A percentile compares a stretch with the other conserved stretches of the same genome.
Evolutionary conservation across 2,888 invertebrate species (phyloP).

Genomic region (Prenolepis imparis): DNA sequence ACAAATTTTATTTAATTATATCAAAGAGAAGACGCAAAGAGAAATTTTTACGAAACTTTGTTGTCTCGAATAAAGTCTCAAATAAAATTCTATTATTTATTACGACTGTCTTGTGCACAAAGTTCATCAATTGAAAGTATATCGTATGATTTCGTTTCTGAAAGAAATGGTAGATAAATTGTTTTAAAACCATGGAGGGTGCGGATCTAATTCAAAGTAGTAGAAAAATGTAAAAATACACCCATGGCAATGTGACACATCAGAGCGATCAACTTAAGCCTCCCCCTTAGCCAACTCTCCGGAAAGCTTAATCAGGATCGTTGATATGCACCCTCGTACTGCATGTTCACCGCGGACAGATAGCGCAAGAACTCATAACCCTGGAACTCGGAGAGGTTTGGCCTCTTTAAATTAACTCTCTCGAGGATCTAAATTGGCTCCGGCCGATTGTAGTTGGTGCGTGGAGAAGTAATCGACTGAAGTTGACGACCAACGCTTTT

Average conservation of each 20-base stretch:
- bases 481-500: slow-evolving; percentile 30
- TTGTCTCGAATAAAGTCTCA: neutral
- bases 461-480: slow-evolving; percentile 60
- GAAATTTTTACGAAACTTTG: neutral
- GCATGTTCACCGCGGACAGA: slow-evolving; percentile 64
- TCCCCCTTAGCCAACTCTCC: slow-evolving; percentile 67
- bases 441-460: slow-evolving; percentile 24
- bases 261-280: slow-evolving; percentile 38
- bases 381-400: slow-evolving; percentile 55
- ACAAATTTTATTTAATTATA: neutral
- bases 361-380: slow-evolving; percentile 70
- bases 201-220: slow-evolving; percentile 65
- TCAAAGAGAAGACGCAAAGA: neutral
- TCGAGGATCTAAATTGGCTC: slow-evolving; percentile 57
- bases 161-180: neutral
- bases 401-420: slow-evolving; percentile 73
- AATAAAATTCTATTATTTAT: neutral
- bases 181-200: slow-evolving; percentile 50
- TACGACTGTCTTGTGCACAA: neutral
- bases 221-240: slow-evolving; percentile 77
- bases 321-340: slow-evolving; percentile 78
- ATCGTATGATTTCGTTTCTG: neutral
- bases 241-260: slow-evolving; percentile 52
- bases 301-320: slow-evolving; percentile 69
- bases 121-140: neutral